Evolutionary conservation across 2,113 vertebrate species (phyloP).

Genomic region (Lophius piscatorius): DNA sequence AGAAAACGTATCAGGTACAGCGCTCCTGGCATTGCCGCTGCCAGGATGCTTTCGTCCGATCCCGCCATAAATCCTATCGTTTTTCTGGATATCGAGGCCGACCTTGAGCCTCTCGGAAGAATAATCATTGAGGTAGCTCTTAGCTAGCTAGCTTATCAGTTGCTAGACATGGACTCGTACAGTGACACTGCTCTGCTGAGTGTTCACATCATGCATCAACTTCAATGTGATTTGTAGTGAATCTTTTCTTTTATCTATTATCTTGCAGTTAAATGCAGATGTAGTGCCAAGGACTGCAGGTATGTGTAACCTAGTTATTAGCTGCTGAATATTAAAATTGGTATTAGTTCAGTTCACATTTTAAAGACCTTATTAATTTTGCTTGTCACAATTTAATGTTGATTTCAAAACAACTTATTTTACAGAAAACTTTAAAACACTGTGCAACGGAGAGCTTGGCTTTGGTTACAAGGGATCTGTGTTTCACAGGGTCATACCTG

Average conservation of each 20-base stretch:
- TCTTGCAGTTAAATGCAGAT: slow-evolving; percentile 87
- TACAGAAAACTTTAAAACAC: slow-evolving; percentile 90
- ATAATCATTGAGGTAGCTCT: slow-evolving; percentile 86
- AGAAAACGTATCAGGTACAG: slow-evolving; percentile 74
- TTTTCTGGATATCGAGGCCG: slow-evolving; percentile 88
- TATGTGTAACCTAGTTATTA: slow-evolving; percentile 46
- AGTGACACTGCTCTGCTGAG: too few relatives aligned
- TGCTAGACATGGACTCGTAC: too few relatives aligned
- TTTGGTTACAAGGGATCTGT: slow-evolving; percentile 94
- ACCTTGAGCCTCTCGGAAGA: slow-evolving; percentile 85
- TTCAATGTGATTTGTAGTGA: background rate
- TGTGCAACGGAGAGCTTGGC: slow-evolving; percentile 92
- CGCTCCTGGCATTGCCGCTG: slow-evolving; percentile 60
- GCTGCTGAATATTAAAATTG: background rate
- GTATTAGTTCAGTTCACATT: too few relatives aligned
- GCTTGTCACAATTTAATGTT: background rate
- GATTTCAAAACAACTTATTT: background rate
- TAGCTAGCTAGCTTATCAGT: slow-evolving; percentile 4
- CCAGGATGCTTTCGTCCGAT: slow-evolving; percentile 60
- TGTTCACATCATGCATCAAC: background rate
- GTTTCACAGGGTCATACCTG: slow-evolving; percentile 93
- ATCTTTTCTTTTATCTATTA: background rate
- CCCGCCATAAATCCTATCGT: slow-evolving; percentile 82
- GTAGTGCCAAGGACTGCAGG: slow-evolving; percentile 94
- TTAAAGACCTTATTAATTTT: too few relatives aligned